A percentile compares a stretch with the other conserved stretches of the same genome.
These are phyloP conservation scores for Andrena dorsata DNA, from an alignment of 2,888 invertebrate species.

Conservation along the genomic window DNA sequence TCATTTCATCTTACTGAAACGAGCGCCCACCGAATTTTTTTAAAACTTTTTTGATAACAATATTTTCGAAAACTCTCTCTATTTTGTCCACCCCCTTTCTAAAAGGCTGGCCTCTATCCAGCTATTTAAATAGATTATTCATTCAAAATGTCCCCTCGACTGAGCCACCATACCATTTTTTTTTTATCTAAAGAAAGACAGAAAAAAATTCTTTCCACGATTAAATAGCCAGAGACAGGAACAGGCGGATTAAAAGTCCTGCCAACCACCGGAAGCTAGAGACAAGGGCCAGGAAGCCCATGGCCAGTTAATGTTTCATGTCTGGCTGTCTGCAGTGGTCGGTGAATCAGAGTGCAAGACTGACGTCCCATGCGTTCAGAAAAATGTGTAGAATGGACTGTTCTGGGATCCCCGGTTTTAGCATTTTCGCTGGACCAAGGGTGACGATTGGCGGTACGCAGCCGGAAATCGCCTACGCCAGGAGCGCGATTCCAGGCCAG, in stretches of 20 bases:
- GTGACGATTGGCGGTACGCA: background rate
- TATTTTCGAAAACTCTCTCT: no score
- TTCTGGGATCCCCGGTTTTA: no score
- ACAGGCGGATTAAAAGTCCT: no score
- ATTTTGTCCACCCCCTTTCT: no score
- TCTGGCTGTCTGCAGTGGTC: conserved; percentile 69
- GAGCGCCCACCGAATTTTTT: no score
- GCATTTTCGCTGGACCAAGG: no score
- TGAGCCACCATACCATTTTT: no score
- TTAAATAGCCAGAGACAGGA: background rate
- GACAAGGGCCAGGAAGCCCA: conserved; percentile 69
- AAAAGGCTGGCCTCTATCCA: no score
- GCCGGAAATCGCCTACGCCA: conserved; percentile 6
- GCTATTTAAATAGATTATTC: no score
- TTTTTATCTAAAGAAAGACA: background rate
- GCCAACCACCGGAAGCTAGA: conserved; percentile 12
- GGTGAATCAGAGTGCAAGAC: conserved; percentile 44
- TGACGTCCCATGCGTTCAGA: conserved; percentile 28
- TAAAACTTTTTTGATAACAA: no score
- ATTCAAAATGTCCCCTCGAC: no score
- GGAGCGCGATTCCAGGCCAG: background rate
- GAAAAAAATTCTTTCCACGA: background rate
- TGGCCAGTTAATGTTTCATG: conserved; percentile 75
- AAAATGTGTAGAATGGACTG: conserved; percentile 14
- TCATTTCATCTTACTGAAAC: no score